Percentiles rank a stretch among this genome's conserved stretches.
Conservation (phyloP, 2,797 vertebrate genomes). For the Cuculus canorus region DNA sequence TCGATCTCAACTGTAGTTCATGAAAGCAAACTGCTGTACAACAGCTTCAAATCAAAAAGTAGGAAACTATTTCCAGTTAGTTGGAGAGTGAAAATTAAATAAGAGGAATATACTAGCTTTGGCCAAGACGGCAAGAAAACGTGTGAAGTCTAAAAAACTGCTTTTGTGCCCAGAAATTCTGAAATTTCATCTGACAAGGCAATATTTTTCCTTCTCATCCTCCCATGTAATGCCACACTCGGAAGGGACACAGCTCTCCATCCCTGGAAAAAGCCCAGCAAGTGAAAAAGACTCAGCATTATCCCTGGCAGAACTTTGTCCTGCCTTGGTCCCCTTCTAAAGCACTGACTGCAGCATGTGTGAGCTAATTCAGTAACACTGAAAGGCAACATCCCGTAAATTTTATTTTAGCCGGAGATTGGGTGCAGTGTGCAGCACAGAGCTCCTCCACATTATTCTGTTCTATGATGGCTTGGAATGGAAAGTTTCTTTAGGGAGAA, state of each 20-base stretch:
- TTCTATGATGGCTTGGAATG: constrained; percentile 4
- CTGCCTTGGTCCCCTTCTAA: neutral
- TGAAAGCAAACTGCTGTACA: neutral
- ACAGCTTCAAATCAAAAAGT: constrained; percentile 40
- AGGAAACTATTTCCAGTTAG: constrained; percentile 35
- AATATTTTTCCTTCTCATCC: neutral
- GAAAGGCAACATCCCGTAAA: neutral
- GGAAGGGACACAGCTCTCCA: neutral
- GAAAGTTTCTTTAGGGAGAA: constrained; percentile 44
- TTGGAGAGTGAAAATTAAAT: neutral
- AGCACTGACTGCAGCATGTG: rapidly evolving
- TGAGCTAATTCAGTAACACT: neutral
- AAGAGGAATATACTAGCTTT: constrained; percentile 15
- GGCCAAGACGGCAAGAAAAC: neutral
- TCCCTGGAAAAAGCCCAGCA: neutral
- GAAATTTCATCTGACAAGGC: neutral
- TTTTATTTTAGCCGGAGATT: neutral
- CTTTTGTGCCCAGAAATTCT: neutral
- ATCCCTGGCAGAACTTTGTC: neutral
- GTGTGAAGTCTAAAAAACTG: constrained; percentile 6
- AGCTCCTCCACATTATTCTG: neutral
- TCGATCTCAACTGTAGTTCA: constrained; percentile 19
- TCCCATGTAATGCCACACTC: neutral
- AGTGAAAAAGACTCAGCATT: neutral
- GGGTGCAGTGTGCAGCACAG: neutral